Conservation (phyloP, 1,140 invertebrate genomes). For the Dendroctonus valens region DNA sequence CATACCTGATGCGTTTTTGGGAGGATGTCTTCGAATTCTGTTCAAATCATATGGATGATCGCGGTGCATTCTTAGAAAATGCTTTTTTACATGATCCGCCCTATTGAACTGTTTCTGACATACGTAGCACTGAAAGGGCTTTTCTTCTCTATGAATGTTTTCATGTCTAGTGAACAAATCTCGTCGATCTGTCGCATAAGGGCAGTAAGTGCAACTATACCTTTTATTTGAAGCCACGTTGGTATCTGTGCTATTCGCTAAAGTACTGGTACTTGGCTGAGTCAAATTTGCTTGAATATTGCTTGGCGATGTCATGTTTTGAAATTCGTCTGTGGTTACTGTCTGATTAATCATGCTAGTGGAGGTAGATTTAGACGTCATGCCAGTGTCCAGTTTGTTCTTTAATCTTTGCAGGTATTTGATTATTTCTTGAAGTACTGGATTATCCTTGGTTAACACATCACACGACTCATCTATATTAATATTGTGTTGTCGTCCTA, state of each 20-base stretch:
- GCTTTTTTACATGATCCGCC: constrained; percentile 94
- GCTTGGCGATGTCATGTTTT: constrained; percentile 24
- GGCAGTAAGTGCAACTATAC: constrained; percentile 81
- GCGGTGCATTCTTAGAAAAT: constrained; percentile 86
- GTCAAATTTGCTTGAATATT: constrained; percentile 27
- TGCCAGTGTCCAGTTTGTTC: constrained; percentile 55
- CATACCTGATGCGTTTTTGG: constrained; percentile 54
- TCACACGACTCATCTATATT: constrained; percentile 60
- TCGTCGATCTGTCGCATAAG: constrained; percentile 86
- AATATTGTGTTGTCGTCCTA: constrained; percentile 66
- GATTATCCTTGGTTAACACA: constrained; percentile 65
- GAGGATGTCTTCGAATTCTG: constrained; percentile 65
- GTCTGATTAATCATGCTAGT: constrained; percentile 11
- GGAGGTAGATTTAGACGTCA: constrained; percentile 41
- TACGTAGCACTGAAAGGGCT: constrained; percentile 89
- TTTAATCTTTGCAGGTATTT: constrained; percentile 68
- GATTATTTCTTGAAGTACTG: constrained; percentile 71
- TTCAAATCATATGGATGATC: constrained; percentile 84
- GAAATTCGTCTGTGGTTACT: constrained; percentile 31
- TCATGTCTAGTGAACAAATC: constrained; percentile 95
- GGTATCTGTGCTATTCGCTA: constrained; percentile 34
- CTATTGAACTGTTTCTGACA: constrained; percentile 90
- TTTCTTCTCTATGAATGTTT: constrained; percentile 92
- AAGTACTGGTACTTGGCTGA: constrained; percentile 40
- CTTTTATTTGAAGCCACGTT: constrained; percentile 59